Evolutionary conservation across 2,797 vertebrate genomes (phyloP), one percentile per base, ranked within the genome.

Genomic region (Cottoperca gobio): DNA sequence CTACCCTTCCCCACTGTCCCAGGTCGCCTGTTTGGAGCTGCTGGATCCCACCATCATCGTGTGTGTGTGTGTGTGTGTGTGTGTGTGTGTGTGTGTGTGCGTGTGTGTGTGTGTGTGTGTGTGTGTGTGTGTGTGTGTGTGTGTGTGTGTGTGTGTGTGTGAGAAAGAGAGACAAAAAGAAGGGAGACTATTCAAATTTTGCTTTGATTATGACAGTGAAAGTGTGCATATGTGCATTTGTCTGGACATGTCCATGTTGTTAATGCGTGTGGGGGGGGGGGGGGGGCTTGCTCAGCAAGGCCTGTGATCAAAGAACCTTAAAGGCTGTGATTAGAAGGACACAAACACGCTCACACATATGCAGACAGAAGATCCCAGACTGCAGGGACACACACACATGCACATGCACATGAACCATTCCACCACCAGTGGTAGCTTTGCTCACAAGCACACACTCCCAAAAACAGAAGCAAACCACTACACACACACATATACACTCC

Each of bases 231-330:
- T 64, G 66, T 71, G 43, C 50, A 58, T 65, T 76, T 63, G 66
- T 77, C 11, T 7, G 31, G 26, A 52, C 19, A 21, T 57, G 26
- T 72, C 16, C 8, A 12, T 81, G 43, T 67, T 73, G 73, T 82
- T 66, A 85, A 10, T 39, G 52, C 69, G 43, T 42, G 6, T 21
- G 73, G 76, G 53, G 23, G 26, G 37, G 24, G 53, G 46, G n/a
- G 59, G 1, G 5, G 26, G 5, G 26, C 65, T 73, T 58, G 70
- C 78, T 72, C 31, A 8, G 53, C 53, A 72, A 89, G 83, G 79
- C 79, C 87, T 91, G 87, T 94, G 91, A 93, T 94, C 92, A 92
- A 60, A 79, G 70, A 76, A 52, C 49, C 78, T 83, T 91, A 93
- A 93, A 92, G 83, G 91, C 93, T 89, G 87, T 92, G 85, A 93